Conservation (phyloP, 2,888 invertebrate species). For the Griposia aprilina region DNA sequence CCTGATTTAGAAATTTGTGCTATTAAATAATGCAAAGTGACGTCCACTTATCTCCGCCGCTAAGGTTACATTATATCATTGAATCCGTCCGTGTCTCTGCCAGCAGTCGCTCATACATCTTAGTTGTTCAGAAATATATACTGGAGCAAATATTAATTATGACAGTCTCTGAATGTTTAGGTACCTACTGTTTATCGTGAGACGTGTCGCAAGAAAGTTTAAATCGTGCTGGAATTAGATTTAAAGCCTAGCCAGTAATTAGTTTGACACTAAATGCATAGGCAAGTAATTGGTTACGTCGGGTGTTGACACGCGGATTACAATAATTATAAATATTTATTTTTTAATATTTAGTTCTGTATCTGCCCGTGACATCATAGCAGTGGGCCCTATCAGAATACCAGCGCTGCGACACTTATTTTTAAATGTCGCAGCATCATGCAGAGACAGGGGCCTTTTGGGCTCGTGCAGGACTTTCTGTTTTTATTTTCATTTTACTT, state of each 20-base stretch:
- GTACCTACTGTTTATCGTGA: background rate
- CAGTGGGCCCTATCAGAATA: too few relatives aligned
- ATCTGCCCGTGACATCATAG: too few relatives aligned
- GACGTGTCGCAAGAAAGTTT: background rate
- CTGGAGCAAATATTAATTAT: constrained; percentile 39
- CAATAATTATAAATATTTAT: too few relatives aligned
- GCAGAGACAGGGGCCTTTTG: too few relatives aligned
- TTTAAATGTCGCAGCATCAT: too few relatives aligned
- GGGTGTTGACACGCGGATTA: too few relatives aligned
- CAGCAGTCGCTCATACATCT: constrained; percentile 47
- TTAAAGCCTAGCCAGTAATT: background rate
- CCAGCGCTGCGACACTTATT: too few relatives aligned
- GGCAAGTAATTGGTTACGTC: too few relatives aligned
- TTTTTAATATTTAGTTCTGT: too few relatives aligned
- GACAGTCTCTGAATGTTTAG: background rate
- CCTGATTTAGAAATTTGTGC: background rate
- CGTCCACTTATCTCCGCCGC: constrained; percentile 17
- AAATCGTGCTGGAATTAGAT: background rate
- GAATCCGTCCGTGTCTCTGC: constrained; percentile 17
- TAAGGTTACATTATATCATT: constrained; percentile 28
- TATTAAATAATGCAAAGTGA: constrained; percentile 25
- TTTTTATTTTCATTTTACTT: too few relatives aligned
- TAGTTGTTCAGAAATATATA: constrained; percentile 36
- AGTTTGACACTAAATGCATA: too few relatives aligned
- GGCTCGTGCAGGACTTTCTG: too few relatives aligned